These are phyloP conservation scores for Melanotaenia maccullochi DNA, from an alignment of 2,797 vertebrate genomes.

Conservation along the genomic window DNA sequence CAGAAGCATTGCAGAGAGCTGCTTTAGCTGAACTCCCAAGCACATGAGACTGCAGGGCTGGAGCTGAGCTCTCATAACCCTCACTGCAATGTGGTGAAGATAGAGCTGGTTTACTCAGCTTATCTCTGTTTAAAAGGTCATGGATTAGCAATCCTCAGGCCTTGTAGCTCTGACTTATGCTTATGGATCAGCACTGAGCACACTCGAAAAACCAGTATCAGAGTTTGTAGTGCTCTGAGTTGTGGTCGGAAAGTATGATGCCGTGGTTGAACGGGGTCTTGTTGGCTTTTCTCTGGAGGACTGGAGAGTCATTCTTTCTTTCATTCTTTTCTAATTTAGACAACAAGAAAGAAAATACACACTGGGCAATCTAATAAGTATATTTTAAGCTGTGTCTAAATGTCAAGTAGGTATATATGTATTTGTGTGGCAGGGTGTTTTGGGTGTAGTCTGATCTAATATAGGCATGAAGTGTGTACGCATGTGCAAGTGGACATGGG, in stretches of 20 bases:
- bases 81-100: conserved; percentile 41
- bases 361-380: conserved; percentile 7
- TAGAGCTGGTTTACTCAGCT: conserved; percentile 52
- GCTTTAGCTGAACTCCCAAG: conserved; percentile 58
- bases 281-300: conserved; percentile 48
- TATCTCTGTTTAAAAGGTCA: conserved; percentile 72
- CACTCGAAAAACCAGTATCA: conserved; percentile 36
- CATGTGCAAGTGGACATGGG: conserved; percentile 25
- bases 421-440: not conserved
- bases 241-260: conserved; percentile 72
- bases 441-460: no score
- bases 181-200: conserved; percentile 40
- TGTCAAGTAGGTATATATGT: conserved; percentile 14
- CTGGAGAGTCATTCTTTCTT: conserved; percentile 38
- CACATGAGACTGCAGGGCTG: conserved; percentile 51
- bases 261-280: conserved; percentile 43
- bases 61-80: conserved; percentile 52
- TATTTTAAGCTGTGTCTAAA: conserved; percentile 1
- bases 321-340: not conserved
- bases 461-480: not conserved
- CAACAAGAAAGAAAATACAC: not conserved
- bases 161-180: conserved; percentile 56
- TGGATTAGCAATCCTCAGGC: conserved; percentile 70
- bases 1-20: conserved; percentile 49
- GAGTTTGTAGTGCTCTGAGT: conserved; percentile 33